Base-by-base conservation (phyloP, 2,888 invertebrate genomes). In the Synergus itoensis region DNA sequence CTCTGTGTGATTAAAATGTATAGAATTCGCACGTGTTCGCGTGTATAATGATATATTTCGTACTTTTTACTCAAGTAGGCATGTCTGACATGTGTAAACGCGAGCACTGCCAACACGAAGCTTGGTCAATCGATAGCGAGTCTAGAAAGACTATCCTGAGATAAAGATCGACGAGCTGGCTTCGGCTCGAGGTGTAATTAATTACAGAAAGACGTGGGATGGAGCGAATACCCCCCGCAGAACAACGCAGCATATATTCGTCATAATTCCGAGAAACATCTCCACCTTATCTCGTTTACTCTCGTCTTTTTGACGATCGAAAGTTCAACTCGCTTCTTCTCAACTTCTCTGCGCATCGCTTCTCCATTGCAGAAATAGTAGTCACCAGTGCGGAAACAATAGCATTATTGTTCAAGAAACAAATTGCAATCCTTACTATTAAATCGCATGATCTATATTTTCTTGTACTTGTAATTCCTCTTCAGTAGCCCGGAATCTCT, bases 91-190 rank as follows among this genome's bases (percentile, higher is more conserved):
- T 73, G 73, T 73, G 36, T 53, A 73, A 53, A 73, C 53, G 81
- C 81, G 79, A 79, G 80, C 78, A 48, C 78, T 79, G 82, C 60
- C 57, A 69, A 45, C 64, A 79, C 11, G 65, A 87, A 83, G 79
- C 79, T 78, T 77, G 77, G 82, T 84, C 86, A 85, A 86, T 88
- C 86, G 84, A 84, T 86, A 82, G 79, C 69, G 14, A 62, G 65
- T 79, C 62, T 76, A 80, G 78, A 81, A 81, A 80, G 85, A 85
- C 81, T 87, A 87, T 88, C 85, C n/a, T 86, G 77, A 83, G 88
- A 88, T 88, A 88, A 90, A 87, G 85, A 90, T 90, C 90, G 87
- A 89, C 87, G 88, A 87, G 85, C 87, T 84, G 83, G 82, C 88
- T 86, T 86, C 85, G 88, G 87, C 86, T 85, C 84, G 84, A 86